phyloP scores from a whole-genome alignment of 1,140 invertebrate species.

The Drosophila pachea region DNA sequence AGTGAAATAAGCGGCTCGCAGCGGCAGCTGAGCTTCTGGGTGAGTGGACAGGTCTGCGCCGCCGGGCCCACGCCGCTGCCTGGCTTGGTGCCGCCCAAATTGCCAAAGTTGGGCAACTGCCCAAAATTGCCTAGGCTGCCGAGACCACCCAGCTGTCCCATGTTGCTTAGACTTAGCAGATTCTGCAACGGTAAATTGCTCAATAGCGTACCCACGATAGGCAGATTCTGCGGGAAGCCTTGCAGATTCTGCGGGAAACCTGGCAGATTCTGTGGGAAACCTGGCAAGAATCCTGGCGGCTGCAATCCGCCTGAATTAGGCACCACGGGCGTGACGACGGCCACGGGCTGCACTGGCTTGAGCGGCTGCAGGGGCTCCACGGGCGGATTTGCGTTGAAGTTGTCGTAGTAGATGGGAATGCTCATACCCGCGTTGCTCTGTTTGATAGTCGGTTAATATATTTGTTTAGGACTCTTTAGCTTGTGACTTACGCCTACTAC shows the following conservation, averaged over 20 bases:
- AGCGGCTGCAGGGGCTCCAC: slow-evolving; percentile 16
- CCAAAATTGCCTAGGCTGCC: too few species aligned
- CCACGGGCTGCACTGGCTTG: slow-evolving; percentile 26
- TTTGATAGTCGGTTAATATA: neutral
- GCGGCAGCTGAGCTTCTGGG: slow-evolving; percentile 62
- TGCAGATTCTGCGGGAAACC: slow-evolving; percentile 43
- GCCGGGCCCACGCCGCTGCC: neutral
- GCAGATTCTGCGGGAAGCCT: slow-evolving; percentile 52
- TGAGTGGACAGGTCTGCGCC: slow-evolving; percentile 40
- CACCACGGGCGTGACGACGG: slow-evolving; percentile 52
- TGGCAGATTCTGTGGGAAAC: slow-evolving; percentile 55
- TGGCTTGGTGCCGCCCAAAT: slow-evolving; percentile 15
- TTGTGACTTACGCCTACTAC: slow-evolving; percentile 39
- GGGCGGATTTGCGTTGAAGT: slow-evolving; percentile 25
- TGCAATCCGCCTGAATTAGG: slow-evolving; percentile 33
- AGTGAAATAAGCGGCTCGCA: slow-evolving; percentile 58
- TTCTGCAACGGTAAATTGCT: slow-evolving; percentile 45
- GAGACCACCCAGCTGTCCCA: slow-evolving; percentile 18
- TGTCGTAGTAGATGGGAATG: slow-evolving; percentile 58
- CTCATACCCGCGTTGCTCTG: slow-evolving; percentile 22
- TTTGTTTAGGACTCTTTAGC: neutral
- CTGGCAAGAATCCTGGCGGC: slow-evolving; percentile 46
- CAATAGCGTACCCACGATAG: slow-evolving; percentile 58
- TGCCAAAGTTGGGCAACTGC: too few species aligned
- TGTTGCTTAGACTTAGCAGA: slow-evolving; percentile 26